Base-by-base conservation (phyloP, 2,113 vertebrate species). In the Ailuropoda melanoleuca region DNA sequence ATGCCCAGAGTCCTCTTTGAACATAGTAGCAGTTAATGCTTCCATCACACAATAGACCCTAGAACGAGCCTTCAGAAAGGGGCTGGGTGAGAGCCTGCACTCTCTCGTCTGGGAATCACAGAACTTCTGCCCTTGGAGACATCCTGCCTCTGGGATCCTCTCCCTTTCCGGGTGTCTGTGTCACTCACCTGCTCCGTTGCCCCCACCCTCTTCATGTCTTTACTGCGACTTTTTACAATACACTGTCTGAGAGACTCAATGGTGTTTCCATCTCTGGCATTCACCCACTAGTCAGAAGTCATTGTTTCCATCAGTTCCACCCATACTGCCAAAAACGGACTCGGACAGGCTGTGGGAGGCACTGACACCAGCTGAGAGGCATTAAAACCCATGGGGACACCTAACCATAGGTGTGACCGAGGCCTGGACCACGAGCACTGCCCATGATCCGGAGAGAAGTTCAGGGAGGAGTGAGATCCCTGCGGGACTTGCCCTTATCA, bases 321-420 rank as follows among this genome's bases (percentile, higher is more conserved):
- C 19, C 75, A 50, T 62, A 34, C 26, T 11, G 7, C 11, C 4
- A 6, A 4, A 83, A 94, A 29, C 24, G 6, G 31, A 18, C 53
- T 37, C 46, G 37, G 46, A 11, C 74, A 39, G 56, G 15, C 78
- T 24, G 37, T n/a, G 78, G 6, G 0, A 1, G 7, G 10, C 26
- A 8, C 0, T 19, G 66, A 50, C 4, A 1, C 13, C 14, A 15
- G 34, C 4, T 1, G 3, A 43, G 37, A 50, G 75, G 26, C 39
- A 24, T 39, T 50, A 1, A 39, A 13, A 34, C 37, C 23, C 4
- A 0, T 0, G 34, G 43, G 39, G 46, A 50, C 8, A 18, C 14
- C 26, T 26, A 2, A 39, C 3, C 13, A 48, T 1, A 14, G 24
- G 62, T 26, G 34, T 43, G 13, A n/a, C n/a, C 39, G 5, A 68